Evolutionary conservation across 2,113 vertebrate species (phyloP).

Genomic region (Eolophus roseicapilla): DNA sequence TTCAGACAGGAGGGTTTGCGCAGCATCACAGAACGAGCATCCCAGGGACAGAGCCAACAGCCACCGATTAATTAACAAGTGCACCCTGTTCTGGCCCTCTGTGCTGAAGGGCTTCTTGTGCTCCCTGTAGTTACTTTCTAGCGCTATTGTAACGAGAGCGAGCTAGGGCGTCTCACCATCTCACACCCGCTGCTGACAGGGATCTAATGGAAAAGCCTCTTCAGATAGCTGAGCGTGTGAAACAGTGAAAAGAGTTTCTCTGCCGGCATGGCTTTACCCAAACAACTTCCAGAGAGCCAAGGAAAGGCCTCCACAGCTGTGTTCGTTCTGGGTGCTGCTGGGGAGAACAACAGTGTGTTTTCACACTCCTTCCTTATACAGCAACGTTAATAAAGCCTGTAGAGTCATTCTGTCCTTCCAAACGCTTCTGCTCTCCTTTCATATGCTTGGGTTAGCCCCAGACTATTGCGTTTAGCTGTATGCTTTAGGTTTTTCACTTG

Average conservation of each 20-base stretch:
- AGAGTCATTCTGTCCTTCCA: neutral
- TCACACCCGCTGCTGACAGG: neutral
- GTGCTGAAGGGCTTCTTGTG: neutral
- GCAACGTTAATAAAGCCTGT: no score
- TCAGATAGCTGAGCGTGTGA: neutral
- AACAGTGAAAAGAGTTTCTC: neutral
- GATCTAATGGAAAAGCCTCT: neutral
- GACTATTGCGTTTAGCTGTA: neutral
- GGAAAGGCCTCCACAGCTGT: neutral
- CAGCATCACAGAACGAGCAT: neutral
- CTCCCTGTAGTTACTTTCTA: neutral
- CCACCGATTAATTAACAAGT: neutral
- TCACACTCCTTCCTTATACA: neutral
- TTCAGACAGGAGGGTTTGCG: neutral
- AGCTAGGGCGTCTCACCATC: neutral
- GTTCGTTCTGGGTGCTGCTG: neutral
- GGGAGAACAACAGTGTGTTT: neutral
- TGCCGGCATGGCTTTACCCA: neutral
- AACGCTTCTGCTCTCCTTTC: neutral
- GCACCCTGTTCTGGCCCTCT: neutral
- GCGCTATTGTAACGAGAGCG: accelerated
- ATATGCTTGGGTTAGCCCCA: neutral
- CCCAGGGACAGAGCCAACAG: neutral
- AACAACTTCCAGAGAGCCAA: neutral
- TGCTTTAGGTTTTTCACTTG: neutral